A percentile compares a stretch with the other conserved stretches of the same genome.
Evolutionary conservation across 2,113 vertebrate genomes (phyloP).

Genomic region (Parus major): DNA sequence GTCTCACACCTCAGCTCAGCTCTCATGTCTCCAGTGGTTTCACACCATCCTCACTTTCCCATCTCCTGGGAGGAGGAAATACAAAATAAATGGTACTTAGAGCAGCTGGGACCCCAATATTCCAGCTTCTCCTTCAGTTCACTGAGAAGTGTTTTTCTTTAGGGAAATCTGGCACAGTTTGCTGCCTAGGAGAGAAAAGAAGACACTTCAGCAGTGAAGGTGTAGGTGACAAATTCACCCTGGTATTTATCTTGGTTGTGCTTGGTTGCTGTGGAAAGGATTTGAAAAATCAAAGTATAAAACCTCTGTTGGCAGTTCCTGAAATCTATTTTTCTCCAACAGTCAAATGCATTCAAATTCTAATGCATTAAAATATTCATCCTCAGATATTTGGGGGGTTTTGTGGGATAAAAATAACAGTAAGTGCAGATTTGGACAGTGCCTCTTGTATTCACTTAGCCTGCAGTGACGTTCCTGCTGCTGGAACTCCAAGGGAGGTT

Average conservation of each 20-base stretch:
- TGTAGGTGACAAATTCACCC: background rate
- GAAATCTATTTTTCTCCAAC: background rate
- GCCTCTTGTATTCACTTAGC: background rate
- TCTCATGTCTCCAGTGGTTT: background rate
- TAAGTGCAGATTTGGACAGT: background rate
- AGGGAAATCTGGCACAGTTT: background rate
- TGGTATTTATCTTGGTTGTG: background rate
- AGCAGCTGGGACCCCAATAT: fast-evolving
- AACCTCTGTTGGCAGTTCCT: background rate
- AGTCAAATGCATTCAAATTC: background rate
- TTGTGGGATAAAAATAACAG: background rate
- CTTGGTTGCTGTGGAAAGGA: background rate
- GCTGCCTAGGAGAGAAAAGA: background rate
- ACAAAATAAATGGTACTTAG: background rate
- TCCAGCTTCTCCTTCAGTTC: background rate
- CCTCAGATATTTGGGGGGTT: background rate
- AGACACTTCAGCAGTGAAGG: background rate
- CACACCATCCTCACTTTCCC: background rate
- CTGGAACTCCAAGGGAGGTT: background rate
- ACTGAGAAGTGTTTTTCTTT: background rate
- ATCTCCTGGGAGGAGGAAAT: background rate
- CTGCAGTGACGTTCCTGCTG: background rate
- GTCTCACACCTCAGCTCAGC: background rate
- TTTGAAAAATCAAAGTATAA: background rate
- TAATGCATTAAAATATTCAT: background rate